phyloP scores from a whole-genome alignment of 1,140 invertebrate species.

The Apis dorsata region DNA sequence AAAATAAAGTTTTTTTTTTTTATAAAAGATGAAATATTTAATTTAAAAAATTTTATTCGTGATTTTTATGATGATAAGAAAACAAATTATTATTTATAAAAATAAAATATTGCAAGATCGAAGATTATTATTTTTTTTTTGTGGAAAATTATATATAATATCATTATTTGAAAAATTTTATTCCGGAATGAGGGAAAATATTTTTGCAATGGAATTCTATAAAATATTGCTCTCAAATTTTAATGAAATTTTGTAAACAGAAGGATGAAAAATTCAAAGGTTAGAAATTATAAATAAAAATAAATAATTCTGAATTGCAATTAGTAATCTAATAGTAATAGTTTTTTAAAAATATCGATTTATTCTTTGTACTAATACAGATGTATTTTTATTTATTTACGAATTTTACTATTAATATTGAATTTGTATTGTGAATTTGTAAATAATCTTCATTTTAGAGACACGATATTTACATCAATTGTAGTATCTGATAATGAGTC shows the following conservation, averaged over 20 bases:
- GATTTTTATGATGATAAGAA: too few species aligned
- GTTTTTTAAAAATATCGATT: too few species aligned
- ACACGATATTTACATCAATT: not conserved
- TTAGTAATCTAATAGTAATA: too few species aligned
- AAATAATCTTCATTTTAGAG: not conserved
- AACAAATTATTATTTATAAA: too few species aligned
- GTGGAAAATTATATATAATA: not conserved
- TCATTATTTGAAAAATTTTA: not conserved
- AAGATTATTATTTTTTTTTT: too few species aligned
- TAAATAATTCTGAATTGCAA: too few species aligned
- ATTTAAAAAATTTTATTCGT: not conserved
- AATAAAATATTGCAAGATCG: too few species aligned
- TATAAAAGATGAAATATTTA: too few species aligned
- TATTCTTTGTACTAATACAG: too few species aligned
- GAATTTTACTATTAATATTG: too few species aligned
- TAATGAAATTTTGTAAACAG: not conserved
- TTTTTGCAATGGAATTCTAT: not conserved
- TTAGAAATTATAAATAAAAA: too few species aligned
- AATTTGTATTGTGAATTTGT: not conserved
- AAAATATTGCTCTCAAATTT: not conserved
- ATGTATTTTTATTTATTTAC: too few species aligned
- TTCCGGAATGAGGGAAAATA: not conserved
- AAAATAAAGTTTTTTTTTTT: not conserved
- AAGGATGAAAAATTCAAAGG: not conserved
- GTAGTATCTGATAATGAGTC: not conserved